Evolutionary conservation across 1,140 invertebrate genomes (phyloP).

Genomic region (Lordiphosa clarofinis): DNA sequence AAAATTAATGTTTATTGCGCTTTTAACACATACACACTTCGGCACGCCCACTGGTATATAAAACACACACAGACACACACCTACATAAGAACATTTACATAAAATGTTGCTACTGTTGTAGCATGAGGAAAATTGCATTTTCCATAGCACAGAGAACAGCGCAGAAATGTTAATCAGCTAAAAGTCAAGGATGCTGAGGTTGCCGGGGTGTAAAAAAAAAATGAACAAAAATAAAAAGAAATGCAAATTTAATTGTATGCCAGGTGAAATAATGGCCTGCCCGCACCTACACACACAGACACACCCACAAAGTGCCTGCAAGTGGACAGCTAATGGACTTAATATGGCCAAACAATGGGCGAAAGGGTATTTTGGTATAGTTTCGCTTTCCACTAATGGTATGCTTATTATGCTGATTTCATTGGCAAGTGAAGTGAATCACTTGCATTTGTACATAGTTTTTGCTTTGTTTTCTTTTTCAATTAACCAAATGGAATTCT

Average conservation of each 20-base stretch:
- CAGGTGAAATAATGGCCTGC: conserved; percentile 64
- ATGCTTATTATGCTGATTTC: too few relatives aligned
- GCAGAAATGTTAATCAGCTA: conserved; percentile 74
- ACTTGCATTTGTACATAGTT: too few relatives aligned
- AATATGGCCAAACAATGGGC: neutral
- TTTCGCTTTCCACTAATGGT: too few relatives aligned
- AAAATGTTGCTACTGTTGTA: conserved; percentile 61
- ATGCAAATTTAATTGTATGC: conserved; percentile 76
- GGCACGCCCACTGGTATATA: conserved; percentile 17
- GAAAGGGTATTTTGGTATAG: too few relatives aligned
- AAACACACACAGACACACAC: conserved; percentile 18
- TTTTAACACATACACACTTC: conserved; percentile 74
- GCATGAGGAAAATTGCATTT: conserved; percentile 65
- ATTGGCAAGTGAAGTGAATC: too few relatives aligned
- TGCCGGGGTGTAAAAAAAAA: conserved; percentile 34
- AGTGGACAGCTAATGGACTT: conserved; percentile 38
- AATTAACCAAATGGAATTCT: too few relatives aligned
- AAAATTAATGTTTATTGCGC: conserved; percentile 77
- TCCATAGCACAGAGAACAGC: conserved; percentile 33
- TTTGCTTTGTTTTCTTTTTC: too few relatives aligned
- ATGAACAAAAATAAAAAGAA: conserved; percentile 44
- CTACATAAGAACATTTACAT: conserved; percentile 62
- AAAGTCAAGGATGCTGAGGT: conserved; percentile 55
- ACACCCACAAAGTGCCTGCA: conserved; percentile 41
- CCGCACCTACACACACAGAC: conserved; percentile 24